Evolutionary conservation across 23 tunicate genomes (phyloP), one percentile per base, ranked within the genome.

Genomic region (Halocynthia aurantium): DNA sequence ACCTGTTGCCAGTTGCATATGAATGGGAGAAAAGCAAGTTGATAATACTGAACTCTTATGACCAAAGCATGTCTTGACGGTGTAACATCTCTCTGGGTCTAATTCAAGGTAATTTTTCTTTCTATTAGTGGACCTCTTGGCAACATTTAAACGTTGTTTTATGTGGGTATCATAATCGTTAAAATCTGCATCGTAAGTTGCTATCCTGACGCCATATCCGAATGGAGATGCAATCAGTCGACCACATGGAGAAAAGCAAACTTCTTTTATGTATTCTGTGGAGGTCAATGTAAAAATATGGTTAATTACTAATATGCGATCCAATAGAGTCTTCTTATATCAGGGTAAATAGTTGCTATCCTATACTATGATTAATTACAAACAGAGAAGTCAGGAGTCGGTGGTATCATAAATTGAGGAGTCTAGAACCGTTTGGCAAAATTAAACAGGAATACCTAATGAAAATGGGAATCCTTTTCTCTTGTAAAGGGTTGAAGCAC

Each of bases 241-340:
- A 50, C 96, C 96, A 54, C 96, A 89, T 10, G 88, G 82, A n/a
- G 96, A 84, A 58, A 84, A 89, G 50, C 78, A 65, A 9, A 80
- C 77, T 76, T 84, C 96, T 70, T 84, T 77, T 15, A 89, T 84
- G 72, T 80, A 89, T 6, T 80, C 83, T 5, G 50, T 52, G 63
- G 44, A 58, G 2, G 17, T 1, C 2, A 13, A 5, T 58, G 63
- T 58, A 58, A 58, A 58, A 58, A 58, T 31, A 31, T 31, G 44
- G 44, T 31, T 31, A 31, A 31, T 31, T 31, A 31, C 44, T 31
- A 31, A 31, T 31, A 31, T 31, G 44, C 44, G 2, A 0, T 31
- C 1, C 44, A 31, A 31, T 31, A 31, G 44, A 31, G 44, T 31
- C 44, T 31, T 31, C 44, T 31, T 31, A 31, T 31, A 31, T 31